These are phyloP conservation scores for Agelaius tricolor DNA, from an alignment of 2,113 vertebrate species.

Conservation along the genomic window DNA sequence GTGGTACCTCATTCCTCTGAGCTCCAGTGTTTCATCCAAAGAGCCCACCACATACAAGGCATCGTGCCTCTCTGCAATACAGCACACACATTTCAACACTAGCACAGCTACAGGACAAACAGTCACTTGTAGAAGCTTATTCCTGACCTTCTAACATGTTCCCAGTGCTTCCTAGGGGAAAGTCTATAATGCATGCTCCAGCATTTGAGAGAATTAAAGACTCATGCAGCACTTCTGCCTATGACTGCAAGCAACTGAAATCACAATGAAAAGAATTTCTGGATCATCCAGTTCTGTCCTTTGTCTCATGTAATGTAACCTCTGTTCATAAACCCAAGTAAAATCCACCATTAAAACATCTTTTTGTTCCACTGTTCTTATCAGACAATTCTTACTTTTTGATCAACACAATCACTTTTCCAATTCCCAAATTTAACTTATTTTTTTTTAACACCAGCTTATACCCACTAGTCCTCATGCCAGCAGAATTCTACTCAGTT, in stretches of 20 bases:
- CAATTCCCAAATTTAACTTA: not conserved
- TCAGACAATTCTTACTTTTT: not conserved
- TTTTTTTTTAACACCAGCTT: not conserved
- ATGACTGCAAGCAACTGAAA: not conserved
- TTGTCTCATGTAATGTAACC: not conserved
- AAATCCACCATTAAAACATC: not conserved
- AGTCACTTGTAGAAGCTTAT: not conserved
- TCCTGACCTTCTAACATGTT: fast-evolving
- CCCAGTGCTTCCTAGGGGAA: not conserved
- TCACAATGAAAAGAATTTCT: not conserved
- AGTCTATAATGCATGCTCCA: not conserved
- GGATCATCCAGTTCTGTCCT: not conserved
- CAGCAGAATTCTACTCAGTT: not conserved
- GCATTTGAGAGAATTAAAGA: not conserved
- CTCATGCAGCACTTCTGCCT: not conserved
- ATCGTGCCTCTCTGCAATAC: slow-evolving; percentile 87
- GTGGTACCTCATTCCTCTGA: slow-evolving; percentile 96
- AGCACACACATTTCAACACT: not conserved
- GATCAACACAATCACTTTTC: fast-evolving
- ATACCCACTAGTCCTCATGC: not conserved
- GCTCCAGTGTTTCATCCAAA: slow-evolving; percentile 93
- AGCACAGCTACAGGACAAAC: not conserved
- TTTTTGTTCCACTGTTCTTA: not conserved
- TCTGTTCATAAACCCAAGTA: not conserved
- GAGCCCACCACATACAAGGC: slow-evolving; percentile 94